phyloP scores from a whole-genome alignment of 2,113 vertebrate genomes.

The Pogona vitticeps region DNA sequence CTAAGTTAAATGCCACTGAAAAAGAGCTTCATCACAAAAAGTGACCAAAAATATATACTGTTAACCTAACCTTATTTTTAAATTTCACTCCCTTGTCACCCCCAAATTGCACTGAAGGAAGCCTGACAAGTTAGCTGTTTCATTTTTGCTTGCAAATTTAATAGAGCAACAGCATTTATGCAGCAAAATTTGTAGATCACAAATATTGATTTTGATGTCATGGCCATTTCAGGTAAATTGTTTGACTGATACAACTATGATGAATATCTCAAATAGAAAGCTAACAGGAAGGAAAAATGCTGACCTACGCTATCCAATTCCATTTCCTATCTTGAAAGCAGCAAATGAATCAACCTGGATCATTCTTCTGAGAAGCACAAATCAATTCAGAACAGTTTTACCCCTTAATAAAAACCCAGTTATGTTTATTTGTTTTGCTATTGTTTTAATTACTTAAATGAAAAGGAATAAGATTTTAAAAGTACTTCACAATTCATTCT shows the following conservation, averaged over 20 bases:
- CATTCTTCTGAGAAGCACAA: conserved; percentile 76
- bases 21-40: conserved; percentile 80
- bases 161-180: conserved; percentile 82
- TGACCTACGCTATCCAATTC: conserved; percentile 79
- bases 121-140: conserved; percentile 64
- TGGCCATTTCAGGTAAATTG: conserved; percentile 87
- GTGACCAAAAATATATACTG: conserved; percentile 81
- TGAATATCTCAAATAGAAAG: conserved; percentile 87
- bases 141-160: conserved; percentile 72
- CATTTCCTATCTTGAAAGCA: conserved; percentile 69
- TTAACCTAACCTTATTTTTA: conserved; percentile 85
- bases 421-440: conserved; percentile 60
- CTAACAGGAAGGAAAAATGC: conserved; percentile 74
- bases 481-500: conserved; percentile 9
- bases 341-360: conserved; percentile 66
- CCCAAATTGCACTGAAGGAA: conserved; percentile 54
- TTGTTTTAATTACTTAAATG: conserved; percentile 39
- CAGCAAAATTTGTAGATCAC: conserved; percentile 84
- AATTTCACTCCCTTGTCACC: conserved; percentile 74
- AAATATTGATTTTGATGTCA: conserved; percentile 88
- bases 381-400: conserved; percentile 81
- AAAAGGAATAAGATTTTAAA: conserved; percentile 15
- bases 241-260: conserved; percentile 85
- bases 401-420: conserved; percentile 72
- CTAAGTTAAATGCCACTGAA: conserved; percentile 82